Base-by-base conservation (phyloP, 2,113 vertebrate species). In the Syngnathus floridae region DNA sequence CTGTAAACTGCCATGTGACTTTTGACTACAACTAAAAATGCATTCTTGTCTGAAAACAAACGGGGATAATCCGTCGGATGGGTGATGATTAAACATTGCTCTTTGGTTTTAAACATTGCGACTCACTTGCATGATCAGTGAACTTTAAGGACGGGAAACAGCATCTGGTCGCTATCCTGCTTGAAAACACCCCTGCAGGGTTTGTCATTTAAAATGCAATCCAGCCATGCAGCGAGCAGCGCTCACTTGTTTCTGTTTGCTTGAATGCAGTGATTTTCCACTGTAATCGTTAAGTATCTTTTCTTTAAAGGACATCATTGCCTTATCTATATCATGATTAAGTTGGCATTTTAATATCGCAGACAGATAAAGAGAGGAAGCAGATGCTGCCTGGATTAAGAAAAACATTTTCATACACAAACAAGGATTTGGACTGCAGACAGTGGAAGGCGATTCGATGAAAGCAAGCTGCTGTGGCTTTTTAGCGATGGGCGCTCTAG, bases 331-430 rank as follows among this genome's bases (percentile, higher is more conserved):
- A 60, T 70, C 26, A 62, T 22, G 31, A 67, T 68, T 37, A 21
- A 12, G 37, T 31, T 12, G 60, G 40, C 38, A 11, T 45, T 40
- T 35, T 57, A 31, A 19, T 58, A 63, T 52, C 46, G 22, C 2
- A 43, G 43, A 43, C 37, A 48, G 7, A 66, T 59, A 13, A 54
- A 65, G 7, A 57, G 22, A 52, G 14, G 46, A 68, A 74, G 68
- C 70, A 74, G 72, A 74, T 78, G 79, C 52, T 51, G 65, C 69
- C 43, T 66, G 12, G 38, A 14, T 38, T 21, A 66, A 35, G 46
- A 56, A 16, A 16, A 35, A 16, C 7, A 11, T 35, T 56, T 35
- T 57, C 55, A 36, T 45, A 45, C 4, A 7, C 7, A 58, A 26
- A 72, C 61, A 63, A 11, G 57, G 57, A 43, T 71, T 63, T 38